A percentile compares a stretch with the other conserved stretches of the same genome.
These are phyloP conservation scores for Molothrus aeneus DNA, from an alignment of 2,797 vertebrate genomes.

Conservation along the genomic window DNA sequence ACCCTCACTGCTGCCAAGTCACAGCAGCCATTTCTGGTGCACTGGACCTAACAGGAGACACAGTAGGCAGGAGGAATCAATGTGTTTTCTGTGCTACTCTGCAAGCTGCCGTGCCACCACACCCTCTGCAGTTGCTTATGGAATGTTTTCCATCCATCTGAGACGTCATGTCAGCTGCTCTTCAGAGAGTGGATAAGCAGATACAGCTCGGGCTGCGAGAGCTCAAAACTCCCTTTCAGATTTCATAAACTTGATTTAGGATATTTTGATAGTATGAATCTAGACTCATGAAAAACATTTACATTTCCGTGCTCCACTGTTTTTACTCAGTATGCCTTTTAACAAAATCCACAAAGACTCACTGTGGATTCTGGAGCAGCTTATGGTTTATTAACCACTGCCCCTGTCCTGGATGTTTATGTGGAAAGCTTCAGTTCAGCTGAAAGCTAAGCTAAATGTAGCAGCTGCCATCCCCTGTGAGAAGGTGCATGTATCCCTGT, in stretches of 20 bases:
- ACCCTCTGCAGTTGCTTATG: constrained; percentile 68
- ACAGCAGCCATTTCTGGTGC: neutral
- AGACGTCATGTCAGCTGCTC: constrained; percentile 28
- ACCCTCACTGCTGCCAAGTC: constrained; percentile 9
- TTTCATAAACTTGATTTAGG: constrained; percentile 63
- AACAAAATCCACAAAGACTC: constrained; percentile 51
- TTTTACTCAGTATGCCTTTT: constrained; percentile 50
- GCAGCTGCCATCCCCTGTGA: neutral
- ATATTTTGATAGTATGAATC: constrained; percentile 67
- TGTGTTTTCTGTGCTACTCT: constrained; percentile 66
- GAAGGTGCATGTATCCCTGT: neutral
- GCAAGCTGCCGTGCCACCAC: constrained; percentile 59
- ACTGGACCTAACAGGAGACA: neutral
- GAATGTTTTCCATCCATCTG: constrained; percentile 71
- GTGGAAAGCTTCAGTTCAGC: constrained; percentile 28
- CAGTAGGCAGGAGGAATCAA: constrained; percentile 42
- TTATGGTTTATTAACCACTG: constrained; percentile 45
- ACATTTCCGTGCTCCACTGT: constrained; percentile 32
- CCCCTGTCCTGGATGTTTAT: constrained; percentile 33
- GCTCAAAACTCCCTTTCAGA: constrained; percentile 64
- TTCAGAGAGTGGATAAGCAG: constrained; percentile 41
- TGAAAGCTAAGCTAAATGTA: neutral
- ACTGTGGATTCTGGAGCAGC: constrained; percentile 50
- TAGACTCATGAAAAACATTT: constrained; percentile 65
- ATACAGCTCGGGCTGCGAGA: neutral